Conservation (phyloP, 2,113 vertebrate species). For the Limanda limanda region DNA sequence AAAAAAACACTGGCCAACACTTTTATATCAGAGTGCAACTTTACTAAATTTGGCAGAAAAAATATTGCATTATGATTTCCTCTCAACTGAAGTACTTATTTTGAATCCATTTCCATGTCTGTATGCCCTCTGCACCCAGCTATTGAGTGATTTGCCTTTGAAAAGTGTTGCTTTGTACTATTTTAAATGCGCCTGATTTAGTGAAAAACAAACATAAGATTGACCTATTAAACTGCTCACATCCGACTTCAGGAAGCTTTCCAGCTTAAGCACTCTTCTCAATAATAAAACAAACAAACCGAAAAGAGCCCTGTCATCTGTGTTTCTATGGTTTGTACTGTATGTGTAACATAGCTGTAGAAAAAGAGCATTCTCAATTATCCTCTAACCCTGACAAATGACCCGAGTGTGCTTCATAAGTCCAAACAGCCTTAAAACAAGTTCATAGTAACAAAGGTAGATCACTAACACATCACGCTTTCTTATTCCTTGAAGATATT, state of each 20-base stretch:
- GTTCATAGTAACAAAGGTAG: too few relatives aligned
- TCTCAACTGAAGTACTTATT: constrained; percentile 24
- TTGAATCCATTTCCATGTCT: constrained; percentile 28
- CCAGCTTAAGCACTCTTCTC: constrained; percentile 77
- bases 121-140: constrained; percentile 29
- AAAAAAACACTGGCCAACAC: constrained; percentile 62
- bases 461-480: too few relatives aligned
- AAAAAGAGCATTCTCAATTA: background rate
- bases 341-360: background rate
- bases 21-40: constrained; percentile 77
- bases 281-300: constrained; percentile 57
- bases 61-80: constrained; percentile 17
- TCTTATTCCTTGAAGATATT: too few relatives aligned
- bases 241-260: constrained; percentile 84
- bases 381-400: background rate
- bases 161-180: constrained; percentile 61
- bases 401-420: too few relatives aligned
- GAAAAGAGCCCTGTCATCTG: background rate
- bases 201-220: constrained; percentile 41
- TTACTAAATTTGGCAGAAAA: constrained; percentile 61
- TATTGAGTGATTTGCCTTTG: constrained; percentile 64
- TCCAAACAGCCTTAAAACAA: too few relatives aligned
- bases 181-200: constrained; percentile 55
- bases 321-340: constrained; percentile 27
- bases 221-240: constrained; percentile 73